Evolutionary conservation across 2,797 vertebrate genomes (phyloP), one percentile per base, ranked within the genome.

Genomic region (Amniataba percoides): DNA sequence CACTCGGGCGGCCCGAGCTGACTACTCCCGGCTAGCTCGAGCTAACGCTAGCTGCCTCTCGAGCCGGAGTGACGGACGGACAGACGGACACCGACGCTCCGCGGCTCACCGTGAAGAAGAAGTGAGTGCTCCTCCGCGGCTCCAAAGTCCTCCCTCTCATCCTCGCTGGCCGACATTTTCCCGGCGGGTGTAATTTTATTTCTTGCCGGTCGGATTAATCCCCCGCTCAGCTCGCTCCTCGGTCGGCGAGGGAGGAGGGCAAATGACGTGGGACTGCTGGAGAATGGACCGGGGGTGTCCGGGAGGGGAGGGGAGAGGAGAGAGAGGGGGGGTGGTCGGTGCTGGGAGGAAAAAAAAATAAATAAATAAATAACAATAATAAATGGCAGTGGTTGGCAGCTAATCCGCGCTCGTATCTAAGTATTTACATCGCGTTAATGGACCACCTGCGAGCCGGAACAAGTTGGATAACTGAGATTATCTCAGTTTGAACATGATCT

Each of bases 81-180:
- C 27, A 31, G 27, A 31, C 27, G 27, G 27, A 31, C 27, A 31
- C 27, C 3, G 27, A 31, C 27, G 3, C 27, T 31, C 27, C 27
- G 27, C 27, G 27, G 27, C 92, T 93, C 92, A 95, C 95, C 95
- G 92, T 85, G 94, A 14, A 93, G 94, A 14, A 93, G 85, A 80
- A 94, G 88, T 84, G 90, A 87, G 77, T 78, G 93, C 74, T 94
- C 93, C 2, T 94, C 93, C 21, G 68, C 76, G 31, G 71, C 84
- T 83, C 86, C 93, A 49, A 94, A 95, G 88, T 93, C 93, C 27
- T 93, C 93, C 84, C 92, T 89, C 65, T 96, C 95, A 81, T 95
- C 95, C 83, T 96, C 95, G 86, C 95, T 96, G 63, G 87, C 95
- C 82, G 95, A 96, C 95, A 96, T 96, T 39, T 87, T 88, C 46